phyloP scores from a whole-genome alignment of 2,113 vertebrate species.

The Triplophysa siluroides region DNA sequence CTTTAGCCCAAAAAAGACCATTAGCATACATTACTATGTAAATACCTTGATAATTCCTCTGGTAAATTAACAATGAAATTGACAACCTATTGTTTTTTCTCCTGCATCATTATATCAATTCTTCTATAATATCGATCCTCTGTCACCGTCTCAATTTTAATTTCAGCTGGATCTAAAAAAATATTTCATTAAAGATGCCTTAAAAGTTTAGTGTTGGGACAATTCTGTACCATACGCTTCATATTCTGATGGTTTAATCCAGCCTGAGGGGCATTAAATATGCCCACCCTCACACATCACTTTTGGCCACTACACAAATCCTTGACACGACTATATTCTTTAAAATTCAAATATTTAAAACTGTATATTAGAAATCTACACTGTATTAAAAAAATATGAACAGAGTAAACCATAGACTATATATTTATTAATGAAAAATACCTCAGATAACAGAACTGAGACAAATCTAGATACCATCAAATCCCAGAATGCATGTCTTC shows the following conservation, averaged over 20 bases:
- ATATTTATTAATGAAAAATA: not conserved
- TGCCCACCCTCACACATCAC: no score
- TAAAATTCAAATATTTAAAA: no score
- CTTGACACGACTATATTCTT: no score
- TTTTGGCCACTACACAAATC: no score
- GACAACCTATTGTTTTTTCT: conserved; percentile 39
- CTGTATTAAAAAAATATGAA: no score
- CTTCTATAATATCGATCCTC: conserved; percentile 21
- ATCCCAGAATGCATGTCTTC: not conserved
- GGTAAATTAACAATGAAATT: conserved; percentile 48
- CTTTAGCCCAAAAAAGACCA: conserved; percentile 46
- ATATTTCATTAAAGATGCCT: not conserved
- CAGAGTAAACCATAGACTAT: not conserved
- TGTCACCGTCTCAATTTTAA: conserved; percentile 3
- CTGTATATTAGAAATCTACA: no score
- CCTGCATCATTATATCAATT: conserved; percentile 47
- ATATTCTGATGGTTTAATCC: no score
- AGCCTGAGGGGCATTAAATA: no score
- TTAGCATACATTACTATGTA: conserved; percentile 58
- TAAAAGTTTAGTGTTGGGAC: no score
- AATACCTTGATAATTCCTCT: conserved; percentile 57
- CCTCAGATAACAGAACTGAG: not conserved
- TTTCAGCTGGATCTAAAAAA: conserved; percentile 18
- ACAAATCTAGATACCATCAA: not conserved
- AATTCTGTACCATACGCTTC: no score